These are phyloP conservation scores for Conger conger DNA, from an alignment of 2,113 vertebrate species.

Conservation along the genomic window DNA sequence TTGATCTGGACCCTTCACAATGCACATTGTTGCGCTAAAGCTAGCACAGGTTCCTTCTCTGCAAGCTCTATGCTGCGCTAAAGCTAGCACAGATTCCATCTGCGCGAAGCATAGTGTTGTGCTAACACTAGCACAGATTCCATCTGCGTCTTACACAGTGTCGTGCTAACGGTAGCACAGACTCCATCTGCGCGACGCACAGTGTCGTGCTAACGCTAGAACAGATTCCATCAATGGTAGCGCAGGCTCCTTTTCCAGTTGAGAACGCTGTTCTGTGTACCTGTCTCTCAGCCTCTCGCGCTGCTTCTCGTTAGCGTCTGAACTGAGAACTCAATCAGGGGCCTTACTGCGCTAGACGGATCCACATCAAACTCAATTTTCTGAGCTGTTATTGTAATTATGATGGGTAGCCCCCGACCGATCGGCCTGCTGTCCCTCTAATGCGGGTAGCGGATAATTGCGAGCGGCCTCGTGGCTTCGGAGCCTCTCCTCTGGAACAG, in stretches of 20 bases:
- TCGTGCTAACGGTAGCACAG: too few relatives aligned
- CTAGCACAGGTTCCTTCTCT: slow-evolving; percentile 72
- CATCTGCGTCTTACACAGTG: slow-evolving; percentile 57
- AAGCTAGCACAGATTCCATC: too few relatives aligned
- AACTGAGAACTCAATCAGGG: slow-evolving; percentile 86
- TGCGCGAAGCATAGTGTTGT: slow-evolving; percentile 59
- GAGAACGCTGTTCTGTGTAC: slow-evolving; percentile 76
- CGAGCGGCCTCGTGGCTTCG: too few relatives aligned
- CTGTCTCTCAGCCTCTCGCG: slow-evolving; percentile 79
- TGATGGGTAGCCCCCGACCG: slow-evolving; percentile 75
- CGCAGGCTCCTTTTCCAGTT: slow-evolving; percentile 65
- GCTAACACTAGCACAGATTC: slow-evolving; percentile 75
- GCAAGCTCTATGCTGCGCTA: too few relatives aligned
- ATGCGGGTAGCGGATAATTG: slow-evolving; percentile 72
- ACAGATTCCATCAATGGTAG: slow-evolving; percentile 67
- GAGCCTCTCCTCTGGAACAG: too few relatives aligned
- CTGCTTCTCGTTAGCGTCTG: slow-evolving; percentile 90
- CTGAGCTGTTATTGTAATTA: slow-evolving; percentile 87
- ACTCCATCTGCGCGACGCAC: slow-evolving; percentile 45
- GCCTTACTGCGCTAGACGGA: slow-evolving; percentile 76
- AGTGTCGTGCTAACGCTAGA: slow-evolving; percentile 77
- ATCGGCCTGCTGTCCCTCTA: slow-evolving; percentile 76
- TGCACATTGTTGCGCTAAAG: slow-evolving; percentile 74
- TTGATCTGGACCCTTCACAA: too few relatives aligned
- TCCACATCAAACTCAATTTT: slow-evolving; percentile 84